Conservation (phyloP, 1,140 invertebrate species). For the Monomorium pharaonis region DNA sequence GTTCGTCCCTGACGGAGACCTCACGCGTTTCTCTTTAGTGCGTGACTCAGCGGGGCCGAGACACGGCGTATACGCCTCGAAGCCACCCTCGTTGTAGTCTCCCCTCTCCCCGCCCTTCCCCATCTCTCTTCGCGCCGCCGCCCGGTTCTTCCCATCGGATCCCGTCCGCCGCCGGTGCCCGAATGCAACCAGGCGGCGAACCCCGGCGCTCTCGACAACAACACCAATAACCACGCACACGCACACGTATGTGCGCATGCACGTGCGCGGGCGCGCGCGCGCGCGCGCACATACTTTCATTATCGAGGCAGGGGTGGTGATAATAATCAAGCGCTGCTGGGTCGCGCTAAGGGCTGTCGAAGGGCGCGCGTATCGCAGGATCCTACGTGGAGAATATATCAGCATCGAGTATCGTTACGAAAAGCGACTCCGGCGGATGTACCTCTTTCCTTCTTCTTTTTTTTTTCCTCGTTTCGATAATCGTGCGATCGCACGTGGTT, state of each 20-base stretch:
- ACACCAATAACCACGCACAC: constrained; percentile 44
- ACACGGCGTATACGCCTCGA: constrained; percentile 58
- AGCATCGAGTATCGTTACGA: constrained; percentile 36
- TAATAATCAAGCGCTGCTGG: constrained; percentile 70
- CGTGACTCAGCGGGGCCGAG: constrained; percentile 71
- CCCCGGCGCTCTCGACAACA: constrained; percentile 63
- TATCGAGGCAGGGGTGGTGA: constrained; percentile 70
- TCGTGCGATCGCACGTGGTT: not conserved
- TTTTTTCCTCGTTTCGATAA: not conserved
- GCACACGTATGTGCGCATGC: constrained; percentile 46
- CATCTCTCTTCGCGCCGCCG: constrained; percentile 20
- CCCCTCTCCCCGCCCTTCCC: constrained; percentile 34
- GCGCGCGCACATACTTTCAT: constrained; percentile 66
- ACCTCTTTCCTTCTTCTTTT: not conserved
- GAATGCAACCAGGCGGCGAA: constrained; percentile 73
- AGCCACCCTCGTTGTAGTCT: constrained; percentile 60
- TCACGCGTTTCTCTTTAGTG: constrained; percentile 62
- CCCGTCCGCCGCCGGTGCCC: constrained; percentile 48
- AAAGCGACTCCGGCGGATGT: constrained; percentile 12
- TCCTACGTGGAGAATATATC: constrained; percentile 26
- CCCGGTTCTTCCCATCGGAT: constrained; percentile 29
- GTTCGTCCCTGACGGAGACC: constrained; percentile 47
- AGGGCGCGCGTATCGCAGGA: constrained; percentile 20
- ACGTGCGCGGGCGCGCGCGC: constrained; percentile 4
- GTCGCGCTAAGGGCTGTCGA: constrained; percentile 41